A percentile compares a stretch with the other conserved stretches of the same genome.
These are phyloP conservation scores for Sycophila sp. DNA, from an alignment of 1,140 invertebrate species.

Conservation along the genomic window DNA sequence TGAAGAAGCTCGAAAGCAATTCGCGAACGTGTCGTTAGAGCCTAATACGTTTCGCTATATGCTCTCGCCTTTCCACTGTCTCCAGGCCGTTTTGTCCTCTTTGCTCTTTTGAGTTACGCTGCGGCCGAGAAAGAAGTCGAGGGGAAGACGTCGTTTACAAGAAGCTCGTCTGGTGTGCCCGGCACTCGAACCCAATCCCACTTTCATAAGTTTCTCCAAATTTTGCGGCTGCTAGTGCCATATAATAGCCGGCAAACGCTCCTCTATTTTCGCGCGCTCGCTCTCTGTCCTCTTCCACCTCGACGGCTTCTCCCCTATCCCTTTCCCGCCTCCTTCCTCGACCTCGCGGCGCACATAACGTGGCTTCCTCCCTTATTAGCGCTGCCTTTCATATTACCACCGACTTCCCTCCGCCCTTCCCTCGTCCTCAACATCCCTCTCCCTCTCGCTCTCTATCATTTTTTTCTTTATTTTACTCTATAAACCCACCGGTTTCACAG, in stretches of 20 bases:
- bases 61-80: slow-evolving; percentile 41
- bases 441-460: background rate
- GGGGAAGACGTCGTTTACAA: no score
- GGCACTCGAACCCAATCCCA: slow-evolving; percentile 52
- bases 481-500: background rate
- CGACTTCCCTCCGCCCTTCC: slow-evolving; percentile 10
- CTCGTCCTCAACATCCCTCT: background rate
- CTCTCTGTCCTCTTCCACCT: slow-evolving; percentile 36
- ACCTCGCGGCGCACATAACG: slow-evolving; percentile 9
- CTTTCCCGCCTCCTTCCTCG: slow-evolving; percentile 33
- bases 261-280: slow-evolving; percentile 20
- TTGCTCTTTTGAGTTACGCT: no score
- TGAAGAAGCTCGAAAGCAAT: slow-evolving; percentile 54
- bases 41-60: slow-evolving; percentile 61
- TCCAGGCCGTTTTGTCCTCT: slow-evolving; percentile 39
- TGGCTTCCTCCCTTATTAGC: slow-evolving; percentile 38
- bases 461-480: background rate
- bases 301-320: slow-evolving; percentile 14
- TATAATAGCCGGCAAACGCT: slow-evolving; percentile 53
- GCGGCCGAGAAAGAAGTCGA: no score
- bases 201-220: slow-evolving; percentile 60
- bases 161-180: slow-evolving; percentile 32
- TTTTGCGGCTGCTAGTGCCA: slow-evolving; percentile 54
- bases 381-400: slow-evolving; percentile 14
- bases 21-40: slow-evolving; percentile 55